Evolutionary conservation across 2,888 invertebrate species (phyloP).

Genomic region (Oxystoma pomonae): DNA sequence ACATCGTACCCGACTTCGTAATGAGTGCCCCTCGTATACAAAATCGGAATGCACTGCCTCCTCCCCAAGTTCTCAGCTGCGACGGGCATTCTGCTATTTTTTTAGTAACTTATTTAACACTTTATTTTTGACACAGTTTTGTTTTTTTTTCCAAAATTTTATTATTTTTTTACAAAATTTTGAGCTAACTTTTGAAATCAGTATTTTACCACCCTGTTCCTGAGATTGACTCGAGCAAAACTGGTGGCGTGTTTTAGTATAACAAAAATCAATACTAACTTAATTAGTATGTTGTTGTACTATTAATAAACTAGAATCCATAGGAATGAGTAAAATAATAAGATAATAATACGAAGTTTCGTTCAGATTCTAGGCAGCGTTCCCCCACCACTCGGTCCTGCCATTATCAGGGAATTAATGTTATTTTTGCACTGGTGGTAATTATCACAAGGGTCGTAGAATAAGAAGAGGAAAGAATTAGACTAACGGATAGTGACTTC

Average conservation of each 20-base stretch:
- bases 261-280: background rate
- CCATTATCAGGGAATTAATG: background rate
- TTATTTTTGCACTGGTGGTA: background rate
- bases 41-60: slow-evolving; percentile 68
- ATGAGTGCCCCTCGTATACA: slow-evolving; percentile 74
- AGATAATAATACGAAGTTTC: background rate
- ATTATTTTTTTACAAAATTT: no score
- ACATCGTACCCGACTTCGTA: slow-evolving; percentile 85
- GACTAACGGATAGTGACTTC: no score
- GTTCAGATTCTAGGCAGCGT: background rate
- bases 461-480: background rate
- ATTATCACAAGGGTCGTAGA: background rate
- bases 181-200: background rate
- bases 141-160: no score
- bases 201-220: background rate
- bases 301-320: background rate
- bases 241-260: background rate
- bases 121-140: slow-evolving; percentile 9
- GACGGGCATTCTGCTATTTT: background rate
- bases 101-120: background rate
- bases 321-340: background rate
- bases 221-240: background rate
- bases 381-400: background rate
- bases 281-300: background rate
- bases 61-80: slow-evolving; percentile 46